Base-by-base conservation (phyloP, 1,140 invertebrate species). In the Drosophila nigromelanica region DNA sequence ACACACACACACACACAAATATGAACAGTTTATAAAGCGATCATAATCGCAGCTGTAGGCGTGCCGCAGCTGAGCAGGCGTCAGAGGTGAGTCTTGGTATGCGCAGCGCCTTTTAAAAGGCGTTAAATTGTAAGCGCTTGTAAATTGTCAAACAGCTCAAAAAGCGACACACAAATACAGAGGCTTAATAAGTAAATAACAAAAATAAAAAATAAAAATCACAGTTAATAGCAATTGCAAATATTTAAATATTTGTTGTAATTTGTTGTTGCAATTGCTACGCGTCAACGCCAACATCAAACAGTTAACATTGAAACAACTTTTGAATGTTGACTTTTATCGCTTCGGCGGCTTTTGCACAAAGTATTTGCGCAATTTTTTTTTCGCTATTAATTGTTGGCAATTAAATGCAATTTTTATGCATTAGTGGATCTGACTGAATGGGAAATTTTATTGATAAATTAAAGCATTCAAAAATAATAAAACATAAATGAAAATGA, bases 311-410 rank as follows among this genome's bases (percentile, higher is more conserved):
- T 56, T 71, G 61, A 66, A 72, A 72, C 69, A 58, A 58, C 69
- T 66, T 86, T 74, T 74, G 73, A 35, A 58, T 73, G 56, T 72
- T 77, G 77, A 77, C 79, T 80, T 83, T 85, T 80, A 85, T 80
- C 76, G 76, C 14, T 51, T 72, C 42, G 73, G 47, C 80, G 81
- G 81, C 81, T 55, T 75, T 74, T 78, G 8, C 60, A 78, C 82
- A 85, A 85, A 85, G 78, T 68, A 42, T 74, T 58, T 52, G 66
- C 60, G 33, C 71, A 60, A 35, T 37, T 58, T 55, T 37, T 58
- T 55, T 73, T 73, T 56, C 60, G 60, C 64, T 76, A 70, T 77
- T 72, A 78, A 81, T 78, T 78, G 74, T 69, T 75, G 74, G 58
- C 66, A 85, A 86, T 85, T 81, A 86, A 80, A 80, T 47, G 21